These are phyloP conservation scores for Malurus alboscapulatus DNA, from an alignment of 2,113 vertebrate genomes.

Conservation along the genomic window DNA sequence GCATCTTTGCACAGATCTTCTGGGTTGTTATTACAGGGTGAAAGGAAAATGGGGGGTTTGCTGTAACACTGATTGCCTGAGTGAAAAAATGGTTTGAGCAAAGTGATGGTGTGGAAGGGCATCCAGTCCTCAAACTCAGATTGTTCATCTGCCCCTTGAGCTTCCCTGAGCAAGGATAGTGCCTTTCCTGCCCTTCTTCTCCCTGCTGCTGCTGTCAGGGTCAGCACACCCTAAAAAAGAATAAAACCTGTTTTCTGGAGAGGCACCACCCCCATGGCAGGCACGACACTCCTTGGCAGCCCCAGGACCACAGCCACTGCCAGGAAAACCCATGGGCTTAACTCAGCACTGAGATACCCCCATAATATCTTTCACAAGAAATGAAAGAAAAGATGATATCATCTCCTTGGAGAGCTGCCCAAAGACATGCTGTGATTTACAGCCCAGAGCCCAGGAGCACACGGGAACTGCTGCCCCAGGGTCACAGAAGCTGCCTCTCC, in stretches of 20 bases:
- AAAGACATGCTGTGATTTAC: neutral
- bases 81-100: neutral
- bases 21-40: neutral
- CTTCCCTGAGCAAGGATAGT: neutral
- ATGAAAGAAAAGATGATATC: neutral
- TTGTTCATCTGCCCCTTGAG: neutral
- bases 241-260: neutral
- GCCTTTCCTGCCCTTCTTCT: neutral
- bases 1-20: neutral
- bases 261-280: neutral
- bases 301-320: rapidly evolving
- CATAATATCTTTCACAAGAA: neutral
- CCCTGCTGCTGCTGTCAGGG: neutral
- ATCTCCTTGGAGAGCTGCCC: constrained; percentile 2
- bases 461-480: rapidly evolving
- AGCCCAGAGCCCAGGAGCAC: neutral
- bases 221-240: neutral
- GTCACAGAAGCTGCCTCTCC: neutral
- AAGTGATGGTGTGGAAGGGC: neutral
- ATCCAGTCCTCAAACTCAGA: neutral
- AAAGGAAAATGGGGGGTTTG: neutral
- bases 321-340: neutral
- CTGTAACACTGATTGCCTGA: neutral
- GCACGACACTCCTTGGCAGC: neutral
- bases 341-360: rapidly evolving